Base-by-base conservation (phyloP, 2,888 invertebrate genomes). In the Nemotelus nigrinus region DNA sequence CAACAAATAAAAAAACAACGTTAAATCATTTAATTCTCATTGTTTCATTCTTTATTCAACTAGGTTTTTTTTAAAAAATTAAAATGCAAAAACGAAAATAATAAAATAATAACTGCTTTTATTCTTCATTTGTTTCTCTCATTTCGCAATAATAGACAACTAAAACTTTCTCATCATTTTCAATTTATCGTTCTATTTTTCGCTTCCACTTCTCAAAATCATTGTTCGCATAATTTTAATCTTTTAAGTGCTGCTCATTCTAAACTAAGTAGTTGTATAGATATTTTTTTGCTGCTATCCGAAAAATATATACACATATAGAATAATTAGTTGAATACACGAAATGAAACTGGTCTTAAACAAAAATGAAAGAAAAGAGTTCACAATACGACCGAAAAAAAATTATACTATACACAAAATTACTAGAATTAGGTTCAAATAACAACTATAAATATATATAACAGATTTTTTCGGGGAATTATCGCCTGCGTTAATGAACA, bases 1-100 rank as follows among this genome's bases (percentile, higher is more conserved):
- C 44, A n/a, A n/a, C 10, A 70, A 75, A 67, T 64, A 55, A 65
- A 76, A 48, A 60, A 63, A 74, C 60, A 48, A 57, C 10, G 48
- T 41, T 5, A 60, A 58, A 68, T 77, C 67, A 45, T 77, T 57
- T 77, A 45, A 48, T 68, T 77, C 77, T 67, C 67, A 68, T 77
- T 77, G 60, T 77, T 77, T 76, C 68, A 58, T 77, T 77, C 77
- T 77, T 77, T 77, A 77, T 77, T 77, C 47, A 67, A 65, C 58
- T 48, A 39, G 39, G 58, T 65, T 45, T 5, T 50, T 68, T 25
- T 75, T 75, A 68, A 67, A 74, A 25, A 77, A 77, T 77, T 77
- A 77, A 77, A 77, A 77, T 77, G 77, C 77, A 68, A 77, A 72
- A 77, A 68, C 65, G 68, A 76, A 76, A 67, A 75, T 70, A 74